These are phyloP conservation scores for Drosophila tropicalis DNA, from an alignment of 1,140 invertebrate species.

Conservation along the genomic window DNA sequence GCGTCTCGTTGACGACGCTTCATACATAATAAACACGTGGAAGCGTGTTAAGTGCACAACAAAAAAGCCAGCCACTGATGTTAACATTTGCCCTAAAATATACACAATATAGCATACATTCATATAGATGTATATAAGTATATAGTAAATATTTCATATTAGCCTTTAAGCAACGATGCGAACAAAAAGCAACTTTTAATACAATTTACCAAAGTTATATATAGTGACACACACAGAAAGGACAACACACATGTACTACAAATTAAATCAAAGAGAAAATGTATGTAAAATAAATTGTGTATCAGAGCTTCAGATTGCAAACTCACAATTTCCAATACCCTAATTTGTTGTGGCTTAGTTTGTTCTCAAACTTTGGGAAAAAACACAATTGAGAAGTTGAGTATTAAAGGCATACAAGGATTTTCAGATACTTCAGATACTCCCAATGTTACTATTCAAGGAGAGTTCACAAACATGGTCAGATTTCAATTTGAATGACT, in stretches of 20 bases:
- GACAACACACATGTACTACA: background rate
- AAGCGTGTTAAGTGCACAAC: slow-evolving; percentile 70
- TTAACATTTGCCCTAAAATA: slow-evolving; percentile 26
- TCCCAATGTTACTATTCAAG: too few species aligned
- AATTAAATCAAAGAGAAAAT: too few species aligned
- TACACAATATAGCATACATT: background rate
- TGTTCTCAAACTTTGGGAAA: too few species aligned
- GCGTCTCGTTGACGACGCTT: slow-evolving; percentile 76
- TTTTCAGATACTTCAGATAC: too few species aligned
- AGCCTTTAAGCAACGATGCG: slow-evolving; percentile 21
- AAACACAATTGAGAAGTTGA: too few species aligned
- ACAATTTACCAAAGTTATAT: background rate
- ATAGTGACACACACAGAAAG: background rate
- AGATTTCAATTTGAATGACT: too few species aligned
- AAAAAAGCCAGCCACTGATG: slow-evolving; percentile 30
- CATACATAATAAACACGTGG: slow-evolving; percentile 79
- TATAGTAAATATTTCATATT: slow-evolving; percentile 35
- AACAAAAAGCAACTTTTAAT: background rate
- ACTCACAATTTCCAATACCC: too few species aligned
- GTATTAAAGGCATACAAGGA: too few species aligned
- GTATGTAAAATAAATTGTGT: too few species aligned
- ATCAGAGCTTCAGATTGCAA: too few species aligned
- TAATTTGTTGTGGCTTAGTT: too few species aligned
- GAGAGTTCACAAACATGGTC: too few species aligned
- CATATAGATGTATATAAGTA: background rate